Evolutionary conservation across 2,797 vertebrate genomes (phyloP), one percentile per base, ranked within the genome.

Genomic region (Centropyge bicolor): DNA sequence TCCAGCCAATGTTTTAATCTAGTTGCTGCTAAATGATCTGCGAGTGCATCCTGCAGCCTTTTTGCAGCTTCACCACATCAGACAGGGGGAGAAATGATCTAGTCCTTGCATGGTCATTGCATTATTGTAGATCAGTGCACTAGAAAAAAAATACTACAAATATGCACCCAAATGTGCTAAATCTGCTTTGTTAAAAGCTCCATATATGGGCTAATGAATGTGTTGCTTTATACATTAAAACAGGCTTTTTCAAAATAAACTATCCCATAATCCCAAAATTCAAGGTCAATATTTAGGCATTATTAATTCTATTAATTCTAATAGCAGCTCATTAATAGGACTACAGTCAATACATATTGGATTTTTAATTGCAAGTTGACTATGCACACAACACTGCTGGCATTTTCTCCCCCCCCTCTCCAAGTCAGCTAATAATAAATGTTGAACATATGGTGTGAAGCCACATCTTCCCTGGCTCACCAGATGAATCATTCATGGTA

Each of bases 1-100:
- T 63, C 70, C 70, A 81, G 80, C 80, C 86, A 85, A 76, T 80
- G 51, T 87, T 89, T 88, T 68, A 73, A 78, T 80, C 63, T 79
- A 84, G 72, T 66, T 51, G 82, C 84, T 80, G 81, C 68, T 80
- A 72, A 88, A 91, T 80, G 78, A 70, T 78, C 72, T 49, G 35
- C 41, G 66, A 63, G 2, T 40, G 70, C 60, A 57, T 80, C 67
- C 65, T 80, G 52, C 73, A n/a, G 55, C n/a, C 43, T 31, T 31
- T 24, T 31, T 65, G n/a, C 74, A 62, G 60, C 10, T 65, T 48
- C 24, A 54, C 16, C 57, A 43, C 54, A 74, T 11, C 35, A 51
- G 20, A 20, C 57, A 57, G 24, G 40, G 19, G 0, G 41, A 10
- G 24, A 38, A 48, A 74, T 57, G 3, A 67, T 77, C 56, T 68